Evolutionary conservation across 2,888 invertebrate species (phyloP), one percentile per base, ranked within the genome.

Genomic region (Oxytorus armatus): DNA sequence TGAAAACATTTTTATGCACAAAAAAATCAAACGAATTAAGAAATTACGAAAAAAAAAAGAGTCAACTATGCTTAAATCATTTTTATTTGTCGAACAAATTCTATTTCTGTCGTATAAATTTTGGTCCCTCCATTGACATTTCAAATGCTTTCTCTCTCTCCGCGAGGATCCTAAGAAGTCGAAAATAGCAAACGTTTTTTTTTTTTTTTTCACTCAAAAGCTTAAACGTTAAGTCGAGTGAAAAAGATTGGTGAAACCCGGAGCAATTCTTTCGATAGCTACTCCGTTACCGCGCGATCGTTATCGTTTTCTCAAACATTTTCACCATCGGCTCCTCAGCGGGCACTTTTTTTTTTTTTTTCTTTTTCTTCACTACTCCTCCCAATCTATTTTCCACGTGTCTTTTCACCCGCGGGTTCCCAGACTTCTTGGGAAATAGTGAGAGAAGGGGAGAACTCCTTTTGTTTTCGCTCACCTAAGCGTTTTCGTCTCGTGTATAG

Each of bases 401-500:
- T 68, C 61, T 73, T 53, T 29, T 47, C 53, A 68, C 25, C 66
- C 47, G 29, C 59, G 53, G 42, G 21, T 76, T 76, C 53, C 61
- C 70, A 79, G 55, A 76, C 76, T 73, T 76, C 59, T 72, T 55
- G 55, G 55, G 29, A n/a, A 33, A 36, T 16, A 36, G 29, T 10
- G 11, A 33, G 10, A 59, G 33, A 55, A 25, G 10, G 39, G 7
- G 14, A n/a, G 0, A 39, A 16, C 4, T 14, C 29, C 72, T 76
- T 72, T 76, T 68, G 70, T 80, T 66, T 79, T 76, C 61, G 61
- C 72, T 39, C n/a, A 69, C 29, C 72, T 73, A 73, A 76, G 79
- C 79, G 51, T 53, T 72, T 72, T 68, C 51, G 36, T 44, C 8
- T n/a, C n/a, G n/a, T n/a, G n/a, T n/a, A n/a, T n/a, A n/a, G n/a